Evolutionary conservation across 2,797 vertebrate species (phyloP), one percentile per base, ranked within the genome.

Genomic region (Podarcis lilfordi): DNA sequence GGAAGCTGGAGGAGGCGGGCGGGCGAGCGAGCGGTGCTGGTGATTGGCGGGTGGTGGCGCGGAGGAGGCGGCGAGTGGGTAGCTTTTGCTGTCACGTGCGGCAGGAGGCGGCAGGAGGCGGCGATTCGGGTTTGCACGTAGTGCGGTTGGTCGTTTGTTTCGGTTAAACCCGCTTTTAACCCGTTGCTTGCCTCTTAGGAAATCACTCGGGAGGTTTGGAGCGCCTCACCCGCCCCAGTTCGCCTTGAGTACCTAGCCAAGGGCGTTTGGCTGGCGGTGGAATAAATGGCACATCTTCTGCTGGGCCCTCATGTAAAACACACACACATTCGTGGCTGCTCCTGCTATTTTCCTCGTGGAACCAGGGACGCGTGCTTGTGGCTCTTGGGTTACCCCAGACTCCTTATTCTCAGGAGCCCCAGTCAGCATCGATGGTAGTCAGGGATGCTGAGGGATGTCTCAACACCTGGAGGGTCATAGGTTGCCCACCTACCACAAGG

Each of bases 31-130:
- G 27, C 59, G 82, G 66, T 55, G 17, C 45, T 76, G 74, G 75
- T 92, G 93, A 96, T 96, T 96, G 95, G 95, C 81, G 82, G 84
- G 77, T 19, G 29, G 9, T 4, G 1, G 43, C 1, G 40, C 29
- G 50, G 89, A 64, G 69, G 25, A 61, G 32, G n/a, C 27, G 78
- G 59, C 29, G 11, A 59, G 71, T 27, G 21, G 25, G 35, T 43
- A 74, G 0, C 72, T 50, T 35, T 35, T 2, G 7, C 40, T 15
- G 72, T 92, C 91, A 93, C 90, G 91, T 94, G 90, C 71, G 21
- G 13, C 50, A 4, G 10, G n/a, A 3, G 13, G 90, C 71, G 21
- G 13, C 50, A 4, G 10, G n/a, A 3, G 13, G 19, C 11, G 32
- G 8, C 21, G 32, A 13, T 27, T 10, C 21, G 23, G 9, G 68